A percentile compares a stretch with the other conserved stretches of the same genome.
Conservation (phyloP, 2,113 vertebrate genomes). For the Lasiurus borealis region DNA sequence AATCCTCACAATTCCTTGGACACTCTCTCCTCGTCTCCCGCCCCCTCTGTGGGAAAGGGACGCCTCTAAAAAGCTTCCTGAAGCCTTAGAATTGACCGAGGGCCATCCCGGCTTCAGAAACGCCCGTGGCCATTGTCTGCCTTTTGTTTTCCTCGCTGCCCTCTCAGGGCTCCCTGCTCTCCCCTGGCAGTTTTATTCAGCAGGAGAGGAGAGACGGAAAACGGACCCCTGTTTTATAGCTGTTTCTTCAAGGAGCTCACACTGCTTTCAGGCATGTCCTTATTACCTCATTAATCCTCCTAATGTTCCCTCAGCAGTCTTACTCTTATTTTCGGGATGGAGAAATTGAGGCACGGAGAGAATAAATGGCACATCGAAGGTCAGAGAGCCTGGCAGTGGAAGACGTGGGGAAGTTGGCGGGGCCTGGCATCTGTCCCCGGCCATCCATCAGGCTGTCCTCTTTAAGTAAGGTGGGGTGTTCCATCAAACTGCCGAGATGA, state of each 20-base stretch:
- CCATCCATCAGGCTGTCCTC: not conserved
- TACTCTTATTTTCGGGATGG: not conserved
- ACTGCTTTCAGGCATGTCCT: conserved; percentile 31
- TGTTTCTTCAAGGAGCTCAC: conserved; percentile 23
- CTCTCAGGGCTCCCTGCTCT: not conserved
- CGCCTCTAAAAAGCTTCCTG: not conserved
- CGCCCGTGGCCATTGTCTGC: not conserved
- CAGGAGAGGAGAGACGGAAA: not conserved
- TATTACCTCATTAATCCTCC: conserved; percentile 45
- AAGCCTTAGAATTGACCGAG: not conserved
- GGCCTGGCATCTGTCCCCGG: not conserved
- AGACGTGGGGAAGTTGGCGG: accelerated
- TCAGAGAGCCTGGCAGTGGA: not conserved
- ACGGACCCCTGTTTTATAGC: not conserved
- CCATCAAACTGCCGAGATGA: not conserved
- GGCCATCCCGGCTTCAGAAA: not conserved
- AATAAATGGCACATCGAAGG: not conserved
- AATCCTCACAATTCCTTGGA: not conserved
- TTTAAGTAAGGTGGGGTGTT: not conserved
- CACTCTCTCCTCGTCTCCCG: accelerated
- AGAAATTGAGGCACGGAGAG: conserved; percentile 66
- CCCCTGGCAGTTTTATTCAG: not conserved
- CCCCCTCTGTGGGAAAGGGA: not conserved
- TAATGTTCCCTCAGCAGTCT: not conserved
- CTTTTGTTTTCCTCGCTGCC: not conserved